These are phyloP conservation scores for Clamator glandarius DNA, from an alignment of 2,797 vertebrate species.

Conservation along the genomic window DNA sequence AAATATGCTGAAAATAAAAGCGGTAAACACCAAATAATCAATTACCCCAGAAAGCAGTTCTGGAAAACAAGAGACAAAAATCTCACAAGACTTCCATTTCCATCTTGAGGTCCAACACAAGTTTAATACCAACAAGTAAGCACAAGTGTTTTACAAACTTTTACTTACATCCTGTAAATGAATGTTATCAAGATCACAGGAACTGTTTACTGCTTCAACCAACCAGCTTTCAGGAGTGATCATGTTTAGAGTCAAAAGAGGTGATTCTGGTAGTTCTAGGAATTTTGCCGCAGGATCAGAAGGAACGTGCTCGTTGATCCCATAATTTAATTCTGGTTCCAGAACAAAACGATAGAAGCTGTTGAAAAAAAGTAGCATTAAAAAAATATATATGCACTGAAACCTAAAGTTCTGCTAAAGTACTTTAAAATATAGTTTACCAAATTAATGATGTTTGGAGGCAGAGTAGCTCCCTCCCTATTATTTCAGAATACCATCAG, in stretches of 20 bases:
- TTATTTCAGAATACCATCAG: not conserved
- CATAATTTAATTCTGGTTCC: slow-evolving; percentile 87
- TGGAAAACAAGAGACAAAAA: not conserved
- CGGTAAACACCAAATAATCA: not conserved
- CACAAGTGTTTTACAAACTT: not conserved
- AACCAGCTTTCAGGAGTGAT: slow-evolving; percentile 97
- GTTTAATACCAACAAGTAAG: not conserved
- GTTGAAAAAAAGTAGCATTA: slow-evolving; percentile 33
- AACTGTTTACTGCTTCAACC: slow-evolving; percentile 90
- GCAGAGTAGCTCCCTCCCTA: not conserved
- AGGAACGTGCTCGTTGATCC: slow-evolving; percentile 82
- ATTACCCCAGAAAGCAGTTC: not conserved
- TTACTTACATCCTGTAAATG: slow-evolving; percentile 90
- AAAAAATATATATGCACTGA: not conserved
- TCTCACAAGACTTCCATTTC: not conserved
- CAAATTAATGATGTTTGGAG: not conserved
- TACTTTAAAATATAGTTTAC: not conserved
- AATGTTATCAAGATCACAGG: slow-evolving; percentile 96
- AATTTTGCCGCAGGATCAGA: slow-evolving; percentile 89
- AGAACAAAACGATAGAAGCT: slow-evolving; percentile 97
- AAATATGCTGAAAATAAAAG: not conserved
- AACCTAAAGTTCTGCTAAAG: not conserved
- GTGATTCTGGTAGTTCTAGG: slow-evolving; percentile 90
- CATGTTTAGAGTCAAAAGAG: slow-evolving; percentile 94
- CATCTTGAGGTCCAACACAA: not conserved